Base-by-base conservation (phyloP, 2,888 invertebrate species). In the Smittia aterrima region DNA sequence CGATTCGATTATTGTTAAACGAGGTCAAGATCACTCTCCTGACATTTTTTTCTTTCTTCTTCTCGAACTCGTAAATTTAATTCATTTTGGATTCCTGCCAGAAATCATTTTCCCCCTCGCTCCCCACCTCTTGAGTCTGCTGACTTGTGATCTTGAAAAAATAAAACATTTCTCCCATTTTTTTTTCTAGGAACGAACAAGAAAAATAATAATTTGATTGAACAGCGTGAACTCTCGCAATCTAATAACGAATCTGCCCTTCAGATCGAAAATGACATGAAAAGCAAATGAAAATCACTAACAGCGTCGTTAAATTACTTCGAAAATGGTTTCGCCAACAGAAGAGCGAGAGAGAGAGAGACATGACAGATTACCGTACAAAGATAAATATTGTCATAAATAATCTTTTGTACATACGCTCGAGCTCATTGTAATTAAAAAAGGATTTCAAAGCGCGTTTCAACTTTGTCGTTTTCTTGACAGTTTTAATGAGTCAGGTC, bases 141-240 rank as follows among this genome's bases (percentile, higher is more conserved):
- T 22, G 58, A 58, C 58, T 58, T 22, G 22, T 58, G 58, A 58
- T 58, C 58, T 58, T 58, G 58, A 58, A 58, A 58, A 58, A 11
- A 7, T 3, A 32, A 32, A 32, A 32, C 32, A 32, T 32, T 32
- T 32, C 32, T 32, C 32, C 32, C 4, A 32, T 9, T 3, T 32
- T 32, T 22, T 58, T 22, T 47, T n/a, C 47, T 13, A 13, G 47
- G 7, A 20, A 22, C 6, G 58, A 58, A 38, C 4, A 38, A 47
- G 47, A 47, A 47, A 58, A 58, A 58, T 22, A 58, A 58, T 58
- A 58, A 58, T 47, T 47, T 13, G 47, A 47, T 47, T 47, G 47
- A 47, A 47, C 9, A 32, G 32, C 32, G 32, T 32, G 32, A 32
- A 32, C 32, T 32, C 32, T 3, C 9, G 9, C 32, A 32, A 32